Evolutionary conservation across 2,797 vertebrate genomes (phyloP), one percentile per base, ranked within the genome.

Genomic region (Cirrhinus mrigala): DNA sequence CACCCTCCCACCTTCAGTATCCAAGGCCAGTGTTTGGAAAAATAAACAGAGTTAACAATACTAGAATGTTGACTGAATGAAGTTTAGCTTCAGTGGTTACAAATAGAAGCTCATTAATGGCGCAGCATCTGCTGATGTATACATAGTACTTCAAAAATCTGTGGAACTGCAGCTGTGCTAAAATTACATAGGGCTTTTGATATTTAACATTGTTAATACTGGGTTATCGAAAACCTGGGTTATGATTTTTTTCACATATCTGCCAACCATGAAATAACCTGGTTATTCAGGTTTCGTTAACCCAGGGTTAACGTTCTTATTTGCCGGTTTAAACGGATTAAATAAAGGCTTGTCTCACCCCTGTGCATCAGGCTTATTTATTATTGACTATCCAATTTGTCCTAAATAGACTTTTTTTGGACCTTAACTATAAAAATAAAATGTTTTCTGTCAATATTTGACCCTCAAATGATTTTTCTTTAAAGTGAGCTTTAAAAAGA

Each of bases 11-110:
- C n/a, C n/a, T n/a, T n/a, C n/a, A n/a, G 54, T 37, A 52, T 74
- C 56, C 77, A 74, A 18, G 84, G 77, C 50, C 79, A 74, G 69
- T 66, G 37, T 76, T 68, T 87, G 82, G 88, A 87, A 88, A 90
- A 81, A 82, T 87, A 87, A 88, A 90, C 86, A 85, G 48, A 54
- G 16, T 81, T 24, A 84, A 71, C 84, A 66, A 78, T 75, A 37
- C 69, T 75, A 40, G 50, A 81, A 75, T 22, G 66, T 62, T 29
- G 62, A 77, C 46, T 74, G 22, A 33, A 79, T 74, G 22, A 33
- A 79, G 29, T 44, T 81, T 48, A 50, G 40, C 20, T 48, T 77
- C 24, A 44, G 0, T 75, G 52, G 24, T 44, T 84, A 24, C 6
- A 12, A 84, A 79, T 12, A 14, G 48, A 64, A 16, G 10, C 20